Evolutionary conservation across 2,888 invertebrate genomes (phyloP).

Genomic region (Cacoxenus indagator): DNA sequence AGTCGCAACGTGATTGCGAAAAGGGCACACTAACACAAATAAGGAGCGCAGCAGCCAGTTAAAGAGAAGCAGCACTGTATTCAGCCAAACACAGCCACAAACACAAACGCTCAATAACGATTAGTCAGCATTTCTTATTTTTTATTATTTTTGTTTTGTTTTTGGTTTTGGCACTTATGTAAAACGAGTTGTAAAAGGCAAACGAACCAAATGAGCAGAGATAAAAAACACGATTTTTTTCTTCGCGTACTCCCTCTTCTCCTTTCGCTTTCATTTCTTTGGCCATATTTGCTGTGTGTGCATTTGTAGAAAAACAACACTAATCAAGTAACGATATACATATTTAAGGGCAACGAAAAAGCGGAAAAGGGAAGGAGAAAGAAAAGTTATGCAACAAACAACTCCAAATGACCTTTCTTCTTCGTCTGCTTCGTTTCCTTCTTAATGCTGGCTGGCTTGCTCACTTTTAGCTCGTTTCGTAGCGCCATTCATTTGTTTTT

Average conservation of each 20-base stretch:
- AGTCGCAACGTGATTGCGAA: no score
- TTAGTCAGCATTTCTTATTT: neutral
- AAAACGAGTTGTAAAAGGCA: slow-evolving; percentile 4
- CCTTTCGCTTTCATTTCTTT: neutral
- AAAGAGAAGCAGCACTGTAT: no score
- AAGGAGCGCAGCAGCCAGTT: no score
- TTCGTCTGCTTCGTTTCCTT: neutral
- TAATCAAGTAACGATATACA: neutral
- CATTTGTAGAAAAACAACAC: neutral
- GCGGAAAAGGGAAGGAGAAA: neutral
- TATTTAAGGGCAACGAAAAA: neutral
- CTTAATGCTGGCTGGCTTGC: neutral
- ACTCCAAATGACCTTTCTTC: slow-evolving; percentile 13
- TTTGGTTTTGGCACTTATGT: neutral
- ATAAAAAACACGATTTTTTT: neutral
- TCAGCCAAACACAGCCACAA: no score
- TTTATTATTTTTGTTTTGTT: neutral
- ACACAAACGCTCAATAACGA: neutral
- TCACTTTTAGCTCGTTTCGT: neutral
- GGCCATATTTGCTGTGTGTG: neutral
- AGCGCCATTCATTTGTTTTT: neutral
- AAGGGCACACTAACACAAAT: no score
- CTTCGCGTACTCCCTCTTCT: neutral
- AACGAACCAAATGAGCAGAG: neutral
- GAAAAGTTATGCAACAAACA: neutral